These are phyloP conservation scores for Monodelphis domestica DNA, from an alignment of 2,797 vertebrate species.

Conservation along the genomic window DNA sequence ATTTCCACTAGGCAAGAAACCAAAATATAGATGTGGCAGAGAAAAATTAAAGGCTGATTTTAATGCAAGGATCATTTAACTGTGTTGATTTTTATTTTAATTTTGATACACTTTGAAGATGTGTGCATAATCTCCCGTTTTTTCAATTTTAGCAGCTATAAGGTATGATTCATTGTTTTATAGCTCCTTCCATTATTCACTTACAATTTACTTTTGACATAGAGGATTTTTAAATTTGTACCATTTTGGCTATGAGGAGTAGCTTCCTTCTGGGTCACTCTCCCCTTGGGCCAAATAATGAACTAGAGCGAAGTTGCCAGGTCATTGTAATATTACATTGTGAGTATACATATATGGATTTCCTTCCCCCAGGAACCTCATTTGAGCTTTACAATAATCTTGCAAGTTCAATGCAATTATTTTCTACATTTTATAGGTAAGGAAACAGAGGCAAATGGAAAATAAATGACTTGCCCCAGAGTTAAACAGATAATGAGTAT, in stretches of 20 bases:
- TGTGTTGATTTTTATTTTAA: conserved; percentile 43
- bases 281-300: neutral
- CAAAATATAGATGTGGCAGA: neutral
- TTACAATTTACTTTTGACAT: conserved; percentile 10
- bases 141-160: conserved; percentile 42
- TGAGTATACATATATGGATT: neutral
- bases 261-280: conserved; percentile 1
- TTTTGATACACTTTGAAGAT: neutral
- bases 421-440: neutral
- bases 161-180: conserved; percentile 29
- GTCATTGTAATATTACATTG: neutral
- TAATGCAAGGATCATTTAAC: neutral
- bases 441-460: too few relatives aligned
- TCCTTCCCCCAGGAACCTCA: neutral
- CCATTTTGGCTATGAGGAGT: neutral
- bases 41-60: neutral
- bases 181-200: conserved; percentile 12
- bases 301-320: neutral
- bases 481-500: too few relatives aligned
- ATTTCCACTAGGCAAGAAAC: neutral
- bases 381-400: neutral
- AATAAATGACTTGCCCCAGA: too few relatives aligned
- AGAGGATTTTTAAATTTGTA: neutral
- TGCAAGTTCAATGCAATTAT: neutral
- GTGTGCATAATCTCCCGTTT: neutral